Conservation (phyloP, 2,888 invertebrate genomes). For the Polymixis flavicincta region DNA sequence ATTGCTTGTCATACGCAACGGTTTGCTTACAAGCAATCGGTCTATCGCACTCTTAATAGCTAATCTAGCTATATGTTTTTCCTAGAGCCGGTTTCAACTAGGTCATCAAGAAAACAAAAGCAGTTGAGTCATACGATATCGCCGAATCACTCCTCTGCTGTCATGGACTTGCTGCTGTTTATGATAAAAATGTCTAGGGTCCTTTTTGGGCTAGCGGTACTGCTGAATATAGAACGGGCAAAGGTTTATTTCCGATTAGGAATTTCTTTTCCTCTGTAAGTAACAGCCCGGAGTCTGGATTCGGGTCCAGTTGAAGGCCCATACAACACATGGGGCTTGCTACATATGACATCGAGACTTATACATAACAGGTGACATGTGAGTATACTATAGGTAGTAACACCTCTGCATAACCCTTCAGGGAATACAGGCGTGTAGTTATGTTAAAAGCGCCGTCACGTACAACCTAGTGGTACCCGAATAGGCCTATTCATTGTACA, state of each 20-base stretch:
- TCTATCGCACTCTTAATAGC: not conserved
- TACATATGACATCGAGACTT: not conserved
- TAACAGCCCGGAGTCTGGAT: not conserved
- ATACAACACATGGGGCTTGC: not conserved
- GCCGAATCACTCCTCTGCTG: not conserved
- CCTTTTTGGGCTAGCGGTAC: not conserved
- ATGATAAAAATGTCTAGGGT: not conserved
- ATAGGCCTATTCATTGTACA: constrained; percentile 2
- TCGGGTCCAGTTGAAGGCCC: not conserved
- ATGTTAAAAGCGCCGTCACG: constrained; percentile 4
- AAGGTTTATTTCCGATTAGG: not conserved
- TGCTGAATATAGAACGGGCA: not conserved
- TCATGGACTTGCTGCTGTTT: not conserved
- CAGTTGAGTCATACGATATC: not conserved
- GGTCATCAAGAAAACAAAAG: not conserved
- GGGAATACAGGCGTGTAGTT: not conserved
- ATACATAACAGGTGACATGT: not conserved
- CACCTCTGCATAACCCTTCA: not conserved
- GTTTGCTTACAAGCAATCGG: not conserved
- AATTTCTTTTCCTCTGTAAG: not conserved
- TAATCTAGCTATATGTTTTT: not conserved
- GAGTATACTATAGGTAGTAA: not conserved
- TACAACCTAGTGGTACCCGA: not conserved
- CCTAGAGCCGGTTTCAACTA: not conserved
- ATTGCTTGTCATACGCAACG: not conserved